These are phyloP conservation scores for Eristalis tenax DNA, from an alignment of 2,888 invertebrate genomes.

Conservation along the genomic window DNA sequence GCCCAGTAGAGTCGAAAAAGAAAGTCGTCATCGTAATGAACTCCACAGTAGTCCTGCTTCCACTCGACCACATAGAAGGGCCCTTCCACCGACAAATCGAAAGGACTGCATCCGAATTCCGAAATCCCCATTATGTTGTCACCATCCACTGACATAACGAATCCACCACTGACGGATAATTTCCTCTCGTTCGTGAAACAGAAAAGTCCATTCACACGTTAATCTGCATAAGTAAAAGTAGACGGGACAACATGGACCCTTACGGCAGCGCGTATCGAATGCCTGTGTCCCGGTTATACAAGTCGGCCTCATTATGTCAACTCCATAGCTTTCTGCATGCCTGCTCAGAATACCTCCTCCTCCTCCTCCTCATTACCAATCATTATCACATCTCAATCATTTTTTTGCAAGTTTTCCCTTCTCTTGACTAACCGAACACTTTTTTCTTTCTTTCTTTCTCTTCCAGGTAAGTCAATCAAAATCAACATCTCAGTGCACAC, in stretches of 20 bases:
- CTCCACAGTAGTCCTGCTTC: too few relatives aligned
- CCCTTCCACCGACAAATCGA: too few relatives aligned
- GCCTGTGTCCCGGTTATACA: neutral
- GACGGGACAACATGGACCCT: neutral
- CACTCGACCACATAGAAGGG: too few relatives aligned
- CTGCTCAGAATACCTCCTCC: neutral
- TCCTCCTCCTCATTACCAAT: neutral
- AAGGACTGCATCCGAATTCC: too few relatives aligned
- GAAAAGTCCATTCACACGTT: neutral
- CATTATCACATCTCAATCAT: neutral
- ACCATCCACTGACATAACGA: neutral
- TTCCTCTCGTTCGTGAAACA: neutral
- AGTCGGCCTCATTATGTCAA: neutral
- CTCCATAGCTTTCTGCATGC: neutral
- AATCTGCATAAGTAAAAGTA: neutral
- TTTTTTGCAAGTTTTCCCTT: neutral
- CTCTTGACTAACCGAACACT: slow-evolving; percentile 23
- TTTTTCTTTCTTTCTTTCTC: slow-evolving; percentile 12
- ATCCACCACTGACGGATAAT: neutral
- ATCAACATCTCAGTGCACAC: neutral
- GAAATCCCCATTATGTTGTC: too few relatives aligned
- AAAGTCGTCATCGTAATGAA: too few relatives aligned
- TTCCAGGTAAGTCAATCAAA: slow-evolving; percentile 63
- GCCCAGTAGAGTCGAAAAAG: too few relatives aligned
- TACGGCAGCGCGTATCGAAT: neutral